A percentile compares a stretch with the other conserved stretches of the same genome.
phyloP scores from a whole-genome alignment of 2,888 invertebrate species.

The Tipula helvola region DNA sequence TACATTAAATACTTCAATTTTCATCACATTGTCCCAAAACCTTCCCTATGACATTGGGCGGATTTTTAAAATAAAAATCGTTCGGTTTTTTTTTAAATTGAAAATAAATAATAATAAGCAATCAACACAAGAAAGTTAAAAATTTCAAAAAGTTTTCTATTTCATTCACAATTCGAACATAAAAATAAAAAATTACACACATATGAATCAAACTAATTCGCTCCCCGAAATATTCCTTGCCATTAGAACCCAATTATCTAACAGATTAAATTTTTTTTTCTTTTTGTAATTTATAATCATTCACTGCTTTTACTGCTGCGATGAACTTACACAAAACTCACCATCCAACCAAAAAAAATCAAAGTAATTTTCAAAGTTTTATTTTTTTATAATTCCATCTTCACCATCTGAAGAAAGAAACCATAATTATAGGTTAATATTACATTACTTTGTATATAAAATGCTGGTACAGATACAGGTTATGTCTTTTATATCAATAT shows the following conservation, averaged over 20 bases:
- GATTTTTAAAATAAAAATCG: not conserved
- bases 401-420: not conserved
- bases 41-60: not conserved
- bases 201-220: not conserved
- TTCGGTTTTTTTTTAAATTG: not conserved
- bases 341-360: not conserved
- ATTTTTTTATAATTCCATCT: not conserved
- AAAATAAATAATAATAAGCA: not conserved
- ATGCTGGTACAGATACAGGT: not conserved
- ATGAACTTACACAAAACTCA: not conserved
- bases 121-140: not conserved
- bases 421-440: not conserved
- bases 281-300: not conserved
- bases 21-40: not conserved
- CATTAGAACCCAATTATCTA: not conserved
- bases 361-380: not conserved
- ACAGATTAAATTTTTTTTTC: not conserved
- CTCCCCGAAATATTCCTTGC: not conserved
- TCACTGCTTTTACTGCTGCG: not conserved
- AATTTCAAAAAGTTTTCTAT: not conserved
- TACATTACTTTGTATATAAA: not conserved
- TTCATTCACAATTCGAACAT: not conserved
- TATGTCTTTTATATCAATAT: not conserved
- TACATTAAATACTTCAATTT: not conserved
- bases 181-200: not conserved